phyloP scores from a whole-genome alignment of 2,888 invertebrate genomes.

The Cremastinae sp. region DNA sequence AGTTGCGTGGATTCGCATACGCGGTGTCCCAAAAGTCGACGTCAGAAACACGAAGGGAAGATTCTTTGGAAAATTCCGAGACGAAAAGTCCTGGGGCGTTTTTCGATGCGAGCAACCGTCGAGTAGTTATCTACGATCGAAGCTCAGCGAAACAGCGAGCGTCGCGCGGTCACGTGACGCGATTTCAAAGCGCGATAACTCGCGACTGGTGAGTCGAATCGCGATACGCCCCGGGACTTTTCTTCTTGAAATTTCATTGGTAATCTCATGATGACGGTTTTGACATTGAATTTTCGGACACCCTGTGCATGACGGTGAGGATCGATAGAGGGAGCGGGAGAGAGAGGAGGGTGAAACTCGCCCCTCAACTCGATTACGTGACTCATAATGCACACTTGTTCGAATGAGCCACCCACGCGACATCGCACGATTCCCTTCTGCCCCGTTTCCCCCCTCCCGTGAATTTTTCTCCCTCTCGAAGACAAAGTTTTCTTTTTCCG shows the following conservation, averaged over 20 bases:
- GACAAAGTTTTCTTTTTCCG: constrained; percentile 34
- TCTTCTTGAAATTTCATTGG: no score
- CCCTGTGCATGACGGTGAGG: constrained; percentile 62
- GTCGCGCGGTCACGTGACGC: no score
- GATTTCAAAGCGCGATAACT: no score
- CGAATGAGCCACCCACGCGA: constrained; percentile 61
- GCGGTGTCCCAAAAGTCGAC: no score
- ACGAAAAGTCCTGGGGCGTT: no score
- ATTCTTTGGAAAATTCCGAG: no score
- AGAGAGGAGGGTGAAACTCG: constrained; percentile 65
- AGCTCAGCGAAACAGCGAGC: no score
- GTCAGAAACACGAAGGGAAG: no score
- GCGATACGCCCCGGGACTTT: no score
- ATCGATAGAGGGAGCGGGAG: constrained; percentile 69
- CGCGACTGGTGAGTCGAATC: no score
- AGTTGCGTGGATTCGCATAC: constrained; percentile 5
- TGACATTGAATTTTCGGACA: constrained; percentile 18
- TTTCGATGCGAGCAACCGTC: not conserved
- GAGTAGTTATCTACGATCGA: not conserved
- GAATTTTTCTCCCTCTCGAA: constrained; percentile 58
- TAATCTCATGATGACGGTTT: not conserved
- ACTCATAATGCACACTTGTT: constrained; percentile 75
- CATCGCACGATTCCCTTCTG: constrained; percentile 10
- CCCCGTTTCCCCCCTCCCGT: constrained; percentile 14
- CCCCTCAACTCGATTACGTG: constrained; percentile 73